Evolutionary conservation across 1,140 invertebrate genomes (phyloP), one percentile per base, ranked within the genome.

Genomic region (Drosophila takahashii): DNA sequence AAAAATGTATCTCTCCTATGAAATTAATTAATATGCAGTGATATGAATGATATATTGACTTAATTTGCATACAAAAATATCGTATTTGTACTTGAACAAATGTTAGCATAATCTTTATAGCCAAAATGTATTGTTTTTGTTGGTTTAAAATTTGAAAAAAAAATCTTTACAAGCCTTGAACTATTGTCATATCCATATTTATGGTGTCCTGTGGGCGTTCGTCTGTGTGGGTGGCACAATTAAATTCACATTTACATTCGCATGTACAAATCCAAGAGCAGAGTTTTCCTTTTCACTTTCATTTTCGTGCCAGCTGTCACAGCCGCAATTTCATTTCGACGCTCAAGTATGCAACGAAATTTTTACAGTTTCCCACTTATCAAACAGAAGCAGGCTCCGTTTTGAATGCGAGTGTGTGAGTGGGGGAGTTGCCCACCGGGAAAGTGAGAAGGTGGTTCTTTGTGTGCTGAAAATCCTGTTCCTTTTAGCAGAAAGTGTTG

Each of bases 341-440:
- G 59, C 79, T 66, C 50, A 87, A 87, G 83, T 87, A 83, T 87
- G 83, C 83, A 87, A 83, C 84, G 64, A 87, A 69, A 79, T 87
- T 86, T 85, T 65, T 74, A 74, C 58, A 56, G 37, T 77, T 50
- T 62, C 53, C 56, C 76, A 78, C 71, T 83, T 84, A 83, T 84
- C 80, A 79, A 76, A 66, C 62, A 44, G 52, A 37, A 58, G 22
- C 80, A 84, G 80, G 48, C 81, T 44, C 71, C 61, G 16, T 51
- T 42, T 32, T 47, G 34, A 18, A 11, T 73, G 22, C 15, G 53
- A 48, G 42, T 27, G 27, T 48, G 34, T 58, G 56, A 41, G 56
- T 50, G 15, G 37, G 39, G 34, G 18, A 36, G 47, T 41, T 65
- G n/a, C n/a, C n/a, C n/a, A n/a, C n/a, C n/a, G n/a, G n/a, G n/a